These are phyloP conservation scores for Drosophila guanche DNA, from an alignment of 1,140 invertebrate genomes.

Conservation along the genomic window DNA sequence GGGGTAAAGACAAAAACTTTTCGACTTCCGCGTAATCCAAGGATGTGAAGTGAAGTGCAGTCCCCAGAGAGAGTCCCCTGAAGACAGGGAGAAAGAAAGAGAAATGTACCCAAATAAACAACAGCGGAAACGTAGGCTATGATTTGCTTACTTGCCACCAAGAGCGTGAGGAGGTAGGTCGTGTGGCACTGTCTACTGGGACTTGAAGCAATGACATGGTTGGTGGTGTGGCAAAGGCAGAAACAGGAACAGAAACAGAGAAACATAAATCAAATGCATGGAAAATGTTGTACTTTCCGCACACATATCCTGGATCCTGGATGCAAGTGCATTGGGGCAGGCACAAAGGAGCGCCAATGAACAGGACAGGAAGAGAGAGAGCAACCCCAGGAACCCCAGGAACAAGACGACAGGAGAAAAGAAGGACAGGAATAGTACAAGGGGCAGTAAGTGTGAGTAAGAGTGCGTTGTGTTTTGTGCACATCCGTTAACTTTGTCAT, in stretches of 20 bases:
- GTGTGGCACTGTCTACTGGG: slow-evolving; percentile 14
- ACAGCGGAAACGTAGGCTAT: slow-evolving; percentile 79
- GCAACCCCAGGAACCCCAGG: background rate
- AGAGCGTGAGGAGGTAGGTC: background rate
- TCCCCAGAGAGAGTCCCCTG: slow-evolving; percentile 16
- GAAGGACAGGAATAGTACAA: background rate
- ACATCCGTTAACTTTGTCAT: slow-evolving; percentile 82
- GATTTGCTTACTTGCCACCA: slow-evolving; percentile 75
- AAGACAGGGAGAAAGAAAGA: slow-evolving; percentile 25
- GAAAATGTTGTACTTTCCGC: slow-evolving; percentile 80
- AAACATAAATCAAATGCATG: slow-evolving; percentile 80
- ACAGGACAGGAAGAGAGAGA: no score
- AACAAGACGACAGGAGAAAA: slow-evolving; percentile 20
- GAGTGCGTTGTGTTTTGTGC: slow-evolving; percentile 77
- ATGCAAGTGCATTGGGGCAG: slow-evolving; percentile 64
- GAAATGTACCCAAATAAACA: slow-evolving; percentile 60
- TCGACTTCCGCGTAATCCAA: slow-evolving; percentile 17
- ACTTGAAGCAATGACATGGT: slow-evolving; percentile 50
- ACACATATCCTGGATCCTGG: slow-evolving; percentile 77
- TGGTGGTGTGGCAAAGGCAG: slow-evolving; percentile 34
- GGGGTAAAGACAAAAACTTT: slow-evolving; percentile 24
- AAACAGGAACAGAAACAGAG: slow-evolving; percentile 19
- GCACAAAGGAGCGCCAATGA: slow-evolving; percentile 15
- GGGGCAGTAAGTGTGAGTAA: slow-evolving; percentile 20
- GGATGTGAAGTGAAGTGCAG: slow-evolving; percentile 44